A percentile compares a stretch with the other conserved stretches of the same genome.
Evolutionary conservation across 2,797 vertebrate species (phyloP).

Genomic region (Phrynocephalus forsythii): DNA sequence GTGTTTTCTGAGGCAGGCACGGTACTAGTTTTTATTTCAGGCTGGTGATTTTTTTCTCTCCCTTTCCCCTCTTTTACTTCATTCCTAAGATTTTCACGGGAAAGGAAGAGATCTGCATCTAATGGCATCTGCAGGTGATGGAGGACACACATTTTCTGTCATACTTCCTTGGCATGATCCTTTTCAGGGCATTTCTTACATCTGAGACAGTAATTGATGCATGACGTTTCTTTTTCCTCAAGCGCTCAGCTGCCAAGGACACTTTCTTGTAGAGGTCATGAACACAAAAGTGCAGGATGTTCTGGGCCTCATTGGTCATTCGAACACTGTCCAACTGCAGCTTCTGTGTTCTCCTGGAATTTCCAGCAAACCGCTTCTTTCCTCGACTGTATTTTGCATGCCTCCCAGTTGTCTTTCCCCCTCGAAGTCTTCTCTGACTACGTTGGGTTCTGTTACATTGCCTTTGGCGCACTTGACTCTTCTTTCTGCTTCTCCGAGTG

Average conservation of each 20-base stretch:
- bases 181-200: constrained; percentile 40
- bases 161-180: constrained; percentile 23
- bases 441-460: background rate
- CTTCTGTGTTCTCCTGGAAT: background rate
- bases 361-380: constrained; percentile 1
- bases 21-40: constrained; percentile 28
- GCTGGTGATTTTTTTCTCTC: background rate
- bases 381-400: background rate
- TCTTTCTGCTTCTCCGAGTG: constrained; percentile 18
- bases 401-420: background rate
- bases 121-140: constrained; percentile 26
- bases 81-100: constrained; percentile 5
- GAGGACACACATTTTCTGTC: constrained; percentile 3
- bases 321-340: constrained; percentile 7
- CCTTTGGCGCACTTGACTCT: background rate
- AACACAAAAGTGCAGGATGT: constrained; percentile 37
- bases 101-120: constrained; percentile 27
- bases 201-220: constrained; percentile 35
- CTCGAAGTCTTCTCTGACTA: constrained; percentile 1
- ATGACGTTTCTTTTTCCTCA: constrained; percentile 36
- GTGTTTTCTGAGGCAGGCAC: constrained; percentile 34
- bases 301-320: constrained; percentile 33
- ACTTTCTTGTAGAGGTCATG: constrained; percentile 41
- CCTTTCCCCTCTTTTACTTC: background rate
- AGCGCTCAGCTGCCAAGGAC: constrained; percentile 32